Evolutionary conservation across 2,888 invertebrate species (phyloP), one percentile per base, ranked within the genome.

Genomic region (Lasioglossum calceatum): DNA sequence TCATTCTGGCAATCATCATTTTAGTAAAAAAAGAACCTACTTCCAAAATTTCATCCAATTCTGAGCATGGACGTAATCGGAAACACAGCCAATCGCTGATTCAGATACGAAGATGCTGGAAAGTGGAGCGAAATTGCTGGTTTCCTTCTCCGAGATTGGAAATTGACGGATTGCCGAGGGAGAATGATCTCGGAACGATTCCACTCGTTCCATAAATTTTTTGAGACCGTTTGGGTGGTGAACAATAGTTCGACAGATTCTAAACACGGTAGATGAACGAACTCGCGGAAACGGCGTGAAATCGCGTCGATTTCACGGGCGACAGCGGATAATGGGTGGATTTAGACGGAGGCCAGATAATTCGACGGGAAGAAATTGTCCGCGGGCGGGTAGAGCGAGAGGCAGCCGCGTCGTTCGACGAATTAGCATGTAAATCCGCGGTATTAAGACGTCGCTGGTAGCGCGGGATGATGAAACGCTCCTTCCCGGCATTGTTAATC

Each of bases 401-500:
- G 58, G 47, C 42, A 58, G 78, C 54, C 44, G 77, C 88, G 82
- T 91, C 87, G 87, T 83, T 85, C 83, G 85, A 82, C 71, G 90
- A 92, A 92, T 92, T 92, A 92, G 89, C 92, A 92, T 91, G 92
- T 90, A 92, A 92, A 92, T 92, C 91, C 92, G 83, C 85, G 87
- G 91, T 90, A 92, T 92, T 92, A 92, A 92, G 92, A 91, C 91
- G 90, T 90, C 91, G 92, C 86, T 90, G 91, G 91, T 91, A 89
- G 90, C 90, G 73, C 87, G 83, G 86, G 90, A 92, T 92, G 92
- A 92, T 92, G 92, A 92, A 92, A 92, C 92, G 92, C 88, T 88
- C 85, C 87, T 87, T 89, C 91, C 90, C 81, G 82, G 92, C 92
- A 92, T 93, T 93, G 94, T 94, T 94, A 93, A 94, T 94, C 93